These are phyloP conservation scores for Melikaiella ostensackeni DNA, from an alignment of 2,888 invertebrate species.

Conservation along the genomic window DNA sequence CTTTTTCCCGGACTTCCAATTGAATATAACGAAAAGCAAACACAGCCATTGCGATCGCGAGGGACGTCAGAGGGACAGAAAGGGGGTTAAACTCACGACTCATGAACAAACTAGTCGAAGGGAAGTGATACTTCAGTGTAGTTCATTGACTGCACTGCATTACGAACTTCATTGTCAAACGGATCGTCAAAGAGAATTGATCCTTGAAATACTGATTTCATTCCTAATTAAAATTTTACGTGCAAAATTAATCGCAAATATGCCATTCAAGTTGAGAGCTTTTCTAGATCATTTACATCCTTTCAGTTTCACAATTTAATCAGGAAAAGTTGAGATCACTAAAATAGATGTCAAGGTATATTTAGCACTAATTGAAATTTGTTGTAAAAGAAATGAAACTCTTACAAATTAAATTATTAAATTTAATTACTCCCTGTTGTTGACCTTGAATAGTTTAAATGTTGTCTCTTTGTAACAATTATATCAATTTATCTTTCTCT, in stretches of 20 bases:
- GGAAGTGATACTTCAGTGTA: constrained; percentile 28
- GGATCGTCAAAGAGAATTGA: not conserved
- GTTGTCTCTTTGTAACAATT: not conserved
- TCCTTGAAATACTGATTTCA: not conserved
- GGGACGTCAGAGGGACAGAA: constrained; percentile 57
- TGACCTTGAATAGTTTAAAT: not conserved
- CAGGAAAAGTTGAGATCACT: not conserved
- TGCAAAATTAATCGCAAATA: not conserved
- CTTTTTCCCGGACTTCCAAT: constrained; percentile 67
- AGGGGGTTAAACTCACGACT: constrained; percentile 40
- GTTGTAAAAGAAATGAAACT: not conserved
- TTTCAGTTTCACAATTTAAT: not conserved
- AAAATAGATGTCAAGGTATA: too few species aligned
- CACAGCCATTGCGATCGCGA: constrained; percentile 66
- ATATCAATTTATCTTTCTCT: not conserved
- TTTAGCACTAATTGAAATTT: too few species aligned
- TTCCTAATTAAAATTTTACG: not conserved
- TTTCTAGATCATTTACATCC: not conserved
- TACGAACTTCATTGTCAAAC: constrained; percentile 7
- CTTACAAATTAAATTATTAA: too few species aligned
- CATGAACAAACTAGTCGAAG: constrained; percentile 32
- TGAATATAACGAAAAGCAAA: constrained; percentile 77
- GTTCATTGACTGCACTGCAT: constrained; percentile 8
- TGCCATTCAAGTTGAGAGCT: not conserved
- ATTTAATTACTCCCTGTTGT: not conserved